Conservation (phyloP, 1,140 invertebrate species). For the Cotesia vestalis region DNA sequence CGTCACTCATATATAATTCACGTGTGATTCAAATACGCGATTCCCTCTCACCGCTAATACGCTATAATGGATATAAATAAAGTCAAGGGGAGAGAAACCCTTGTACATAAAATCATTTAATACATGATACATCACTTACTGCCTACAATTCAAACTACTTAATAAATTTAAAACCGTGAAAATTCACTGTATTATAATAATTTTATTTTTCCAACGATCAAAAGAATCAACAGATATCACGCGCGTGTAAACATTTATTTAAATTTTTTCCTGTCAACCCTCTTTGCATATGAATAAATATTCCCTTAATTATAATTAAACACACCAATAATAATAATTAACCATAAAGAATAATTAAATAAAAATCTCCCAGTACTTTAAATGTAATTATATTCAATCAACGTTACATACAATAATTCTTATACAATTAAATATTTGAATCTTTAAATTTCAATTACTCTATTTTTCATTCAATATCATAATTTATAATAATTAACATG, state of each 20-base stretch:
- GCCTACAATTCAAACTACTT: too few species aligned
- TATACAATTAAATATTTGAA: background rate
- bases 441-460: background rate
- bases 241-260: too few species aligned
- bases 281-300: too few species aligned
- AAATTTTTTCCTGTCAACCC: too few species aligned
- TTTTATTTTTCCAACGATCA: background rate
- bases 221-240: background rate
- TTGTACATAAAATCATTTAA: background rate
- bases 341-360: too few species aligned
- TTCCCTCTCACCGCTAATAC: constrained; percentile 19
- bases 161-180: background rate
- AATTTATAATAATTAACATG: constrained; percentile 1
- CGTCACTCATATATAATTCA: constrained; percentile 44
- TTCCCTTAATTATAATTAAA: too few species aligned
- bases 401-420: background rate
- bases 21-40: constrained; percentile 40
- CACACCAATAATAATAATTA: too few species aligned
- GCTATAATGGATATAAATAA: constrained; percentile 12
- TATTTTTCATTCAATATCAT: background rate
- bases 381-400: too few species aligned
- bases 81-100: background rate
- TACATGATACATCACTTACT: constrained; percentile 3
- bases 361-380: too few species aligned
- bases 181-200: background rate